phyloP scores from a whole-genome alignment of 2,797 vertebrate species.

The Betta splendens region DNA sequence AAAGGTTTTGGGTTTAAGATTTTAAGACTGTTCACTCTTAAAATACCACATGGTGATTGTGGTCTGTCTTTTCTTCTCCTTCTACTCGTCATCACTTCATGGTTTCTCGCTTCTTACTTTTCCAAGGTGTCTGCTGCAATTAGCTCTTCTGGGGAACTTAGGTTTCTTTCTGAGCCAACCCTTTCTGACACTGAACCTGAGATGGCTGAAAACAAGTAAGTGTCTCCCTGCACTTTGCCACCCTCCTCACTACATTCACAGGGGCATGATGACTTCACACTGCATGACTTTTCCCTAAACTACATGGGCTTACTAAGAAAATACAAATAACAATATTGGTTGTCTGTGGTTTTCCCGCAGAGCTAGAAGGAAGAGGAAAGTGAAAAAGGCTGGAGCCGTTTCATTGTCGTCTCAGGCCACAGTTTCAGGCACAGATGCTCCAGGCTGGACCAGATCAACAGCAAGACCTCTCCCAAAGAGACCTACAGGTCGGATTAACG shows the following conservation, averaged over 20 bases:
- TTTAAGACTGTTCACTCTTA: neutral
- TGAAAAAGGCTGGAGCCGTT: constrained; percentile 69
- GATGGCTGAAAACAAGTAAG: constrained; percentile 81
- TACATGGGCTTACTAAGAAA: neutral
- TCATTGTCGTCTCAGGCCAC: constrained; percentile 48
- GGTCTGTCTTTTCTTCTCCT: constrained; percentile 20
- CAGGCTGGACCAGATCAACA: constrained; percentile 33
- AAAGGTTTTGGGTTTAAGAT: neutral
- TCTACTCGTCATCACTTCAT: neutral
- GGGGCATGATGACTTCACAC: neutral
- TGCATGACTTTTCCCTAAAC: neutral
- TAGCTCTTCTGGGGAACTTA: constrained; percentile 83
- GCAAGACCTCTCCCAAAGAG: constrained; percentile 76
- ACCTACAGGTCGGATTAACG: constrained; percentile 74
- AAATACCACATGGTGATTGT: neutral
- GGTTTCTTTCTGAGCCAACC: constrained; percentile 77
- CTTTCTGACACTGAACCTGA: constrained; percentile 82
- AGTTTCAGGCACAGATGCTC: constrained; percentile 54
- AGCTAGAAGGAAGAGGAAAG: constrained; percentile 81
- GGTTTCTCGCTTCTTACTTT: constrained; percentile 32
- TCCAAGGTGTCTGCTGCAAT: constrained; percentile 83
- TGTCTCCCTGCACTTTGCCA: constrained; percentile 8
- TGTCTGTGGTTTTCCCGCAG: constrained; percentile 47
- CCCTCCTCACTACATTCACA: neutral
- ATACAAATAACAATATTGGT: neutral